phyloP scores from a whole-genome alignment of 2,113 vertebrate genomes.

The Antigone vipio region DNA sequence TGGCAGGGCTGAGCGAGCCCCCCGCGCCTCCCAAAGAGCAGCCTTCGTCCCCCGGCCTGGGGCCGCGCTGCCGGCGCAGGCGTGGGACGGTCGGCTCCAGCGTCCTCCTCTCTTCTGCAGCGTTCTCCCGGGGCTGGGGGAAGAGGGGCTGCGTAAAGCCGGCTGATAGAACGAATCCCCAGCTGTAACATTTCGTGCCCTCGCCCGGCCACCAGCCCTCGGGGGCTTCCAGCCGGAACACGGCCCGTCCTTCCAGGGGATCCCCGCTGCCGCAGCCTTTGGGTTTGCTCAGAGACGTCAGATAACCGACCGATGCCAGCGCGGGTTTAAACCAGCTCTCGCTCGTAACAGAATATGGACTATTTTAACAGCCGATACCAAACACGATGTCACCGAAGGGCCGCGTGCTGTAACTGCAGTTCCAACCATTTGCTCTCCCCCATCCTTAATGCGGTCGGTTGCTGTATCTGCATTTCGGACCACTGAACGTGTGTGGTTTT shows the following conservation, averaged over 20 bases:
- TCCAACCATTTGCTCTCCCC: neutral
- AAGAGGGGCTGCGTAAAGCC: neutral
- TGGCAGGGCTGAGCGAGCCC: neutral
- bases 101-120: neutral
- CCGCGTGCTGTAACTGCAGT: neutral
- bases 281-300: neutral
- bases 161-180: neutral
- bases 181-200: fast-evolving
- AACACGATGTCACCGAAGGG: too few relatives aligned
- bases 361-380: neutral
- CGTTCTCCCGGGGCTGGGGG: neutral
- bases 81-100: neutral
- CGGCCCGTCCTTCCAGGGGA: neutral
- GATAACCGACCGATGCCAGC: neutral
- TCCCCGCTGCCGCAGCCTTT: neutral
- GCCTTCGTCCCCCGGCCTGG: neutral
- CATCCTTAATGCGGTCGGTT: neutral
- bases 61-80: neutral
- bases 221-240: neutral
- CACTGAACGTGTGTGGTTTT: neutral
- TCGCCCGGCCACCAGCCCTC: neutral
- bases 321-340: neutral
- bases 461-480: neutral
- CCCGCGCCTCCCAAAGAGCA: too few relatives aligned
- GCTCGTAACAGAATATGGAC: neutral